Evolutionary conservation across 2,797 vertebrate species (phyloP), one percentile per base, ranked within the genome.

Genomic region (Rhabdophis nuchalis): DNA sequence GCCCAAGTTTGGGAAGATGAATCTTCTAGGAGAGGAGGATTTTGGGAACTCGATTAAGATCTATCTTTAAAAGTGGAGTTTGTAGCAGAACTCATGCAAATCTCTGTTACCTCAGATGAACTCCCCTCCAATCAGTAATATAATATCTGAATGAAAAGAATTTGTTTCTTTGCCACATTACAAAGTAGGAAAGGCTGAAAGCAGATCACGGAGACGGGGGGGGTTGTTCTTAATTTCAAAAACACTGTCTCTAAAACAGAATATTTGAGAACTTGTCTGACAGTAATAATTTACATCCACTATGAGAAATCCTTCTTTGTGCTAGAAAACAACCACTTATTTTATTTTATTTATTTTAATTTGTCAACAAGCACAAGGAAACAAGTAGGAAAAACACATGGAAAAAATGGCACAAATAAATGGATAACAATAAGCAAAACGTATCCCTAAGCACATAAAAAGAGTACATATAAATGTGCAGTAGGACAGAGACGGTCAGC

Each of bases 141-240:
- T 77, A 77, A 77, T 41, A 46, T 46, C 11, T 88, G 88, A 50
- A 77, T 16, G 89, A 41, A 82, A 1, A 46, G 7, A 60, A 82
- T 0, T 0, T 12, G 57, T 25, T 4, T 92, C 41, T 85, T 85
- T 87, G 25, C 10, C 32, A 1, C 0, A 6, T 7, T 0, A 27
- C n/a, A 14, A 57, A 46, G 5, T 90, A 27, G 1, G 0, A 41
- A 41, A 27, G 46, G 20, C 41, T 61, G 58, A 86, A 68, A 20
- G 64, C 25, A 23, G 5, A 57, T 41, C 1, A 27, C 3, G 54
- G 52, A 10, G 12, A 88, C 46, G 11, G 50, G 0, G 11, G 50
- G 0, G 52, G 0, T 18, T 86, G 12, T 2, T 56, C 32, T 72
- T 60, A 3, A 13, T 23, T 54, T 92, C 52, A 88, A 89, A 91